Base-by-base conservation (phyloP, 1,140 invertebrate species). In the Drosophila biarmipes region DNA sequence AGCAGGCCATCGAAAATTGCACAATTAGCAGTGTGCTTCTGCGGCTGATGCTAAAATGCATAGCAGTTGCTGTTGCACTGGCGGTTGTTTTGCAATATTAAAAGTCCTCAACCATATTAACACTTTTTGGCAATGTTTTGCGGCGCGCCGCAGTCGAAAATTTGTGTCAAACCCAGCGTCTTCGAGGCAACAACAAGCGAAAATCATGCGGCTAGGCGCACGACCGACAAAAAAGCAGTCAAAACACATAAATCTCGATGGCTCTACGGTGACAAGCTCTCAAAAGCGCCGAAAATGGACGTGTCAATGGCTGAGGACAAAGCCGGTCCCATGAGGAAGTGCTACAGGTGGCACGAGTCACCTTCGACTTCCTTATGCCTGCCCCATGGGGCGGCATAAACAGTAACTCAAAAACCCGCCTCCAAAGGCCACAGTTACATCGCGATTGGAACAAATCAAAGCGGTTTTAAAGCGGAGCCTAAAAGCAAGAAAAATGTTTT, bases 21-120 rank as follows among this genome's bases (percentile, higher is more conserved):
- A 84, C 84, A 87, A 87, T 87, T 87, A 87, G 84, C 85, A 74
- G 64, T 71, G 67, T 63, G 29, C 53, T 56, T 53, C 55, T 75
- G 63, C 21, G 54, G 53, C 31, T 53, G 48, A 38, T 31, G 58
- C 54, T 62, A 57, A 61, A 61, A 61, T 56, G 57, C 37, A 68
- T 1, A 3, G 51, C 53, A 48, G 49, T 21, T 53, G 66, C 27
- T 61, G 62, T 51, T 45, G 7, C 49, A 10, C 8, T 10, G 2
- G 29, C 29, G 29, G 29, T 31, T 10, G 29, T 86, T 86, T 82
- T 57, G 81, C 74, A 86, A 86, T 63, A 90, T 89, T 75, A 84
- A 87, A 89, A 87, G 84, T 87, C 84, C 84, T 87, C 84, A 89
- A 84, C 84, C 84, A 87, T 89, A 87, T 87, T 87, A 87, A 84